Percentiles rank a stretch among this genome's conserved stretches.
phyloP scores from a whole-genome alignment of 2,113 vertebrate species.

The Raphicerus campestris region DNA sequence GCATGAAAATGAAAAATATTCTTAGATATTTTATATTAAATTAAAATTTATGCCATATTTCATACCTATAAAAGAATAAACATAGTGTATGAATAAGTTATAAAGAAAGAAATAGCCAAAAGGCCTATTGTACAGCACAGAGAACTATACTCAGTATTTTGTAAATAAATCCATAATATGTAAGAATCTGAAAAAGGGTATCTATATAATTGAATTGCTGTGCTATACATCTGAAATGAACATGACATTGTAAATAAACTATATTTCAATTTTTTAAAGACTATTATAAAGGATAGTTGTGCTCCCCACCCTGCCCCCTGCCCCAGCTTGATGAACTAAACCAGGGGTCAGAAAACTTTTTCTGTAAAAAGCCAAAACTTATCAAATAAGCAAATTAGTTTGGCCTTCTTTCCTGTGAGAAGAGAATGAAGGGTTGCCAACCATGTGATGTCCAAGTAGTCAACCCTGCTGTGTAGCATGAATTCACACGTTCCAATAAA shows the following conservation, averaged over 20 bases:
- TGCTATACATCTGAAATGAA: neutral
- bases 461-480: neutral
- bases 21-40: neutral
- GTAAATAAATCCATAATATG: neutral
- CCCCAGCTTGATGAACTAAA: neutral
- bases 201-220: neutral
- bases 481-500: neutral
- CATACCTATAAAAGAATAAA: neutral
- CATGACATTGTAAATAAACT: neutral
- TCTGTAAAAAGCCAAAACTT: neutral
- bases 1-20: neutral
- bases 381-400: neutral
- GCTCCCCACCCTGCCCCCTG: neutral
- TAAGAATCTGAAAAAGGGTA: neutral
- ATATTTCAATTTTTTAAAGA: neutral
- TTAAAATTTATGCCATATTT: neutral
- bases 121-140: neutral
- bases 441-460: neutral
- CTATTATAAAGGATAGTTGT: neutral
- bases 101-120: neutral
- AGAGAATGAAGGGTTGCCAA: neutral
- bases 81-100: neutral
- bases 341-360: neutral
- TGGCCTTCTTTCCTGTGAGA: neutral
- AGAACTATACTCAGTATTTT: neutral